Evolutionary conservation across 2,797 vertebrate species (phyloP).

Genomic region (Neopelma chrysocephalum): DNA sequence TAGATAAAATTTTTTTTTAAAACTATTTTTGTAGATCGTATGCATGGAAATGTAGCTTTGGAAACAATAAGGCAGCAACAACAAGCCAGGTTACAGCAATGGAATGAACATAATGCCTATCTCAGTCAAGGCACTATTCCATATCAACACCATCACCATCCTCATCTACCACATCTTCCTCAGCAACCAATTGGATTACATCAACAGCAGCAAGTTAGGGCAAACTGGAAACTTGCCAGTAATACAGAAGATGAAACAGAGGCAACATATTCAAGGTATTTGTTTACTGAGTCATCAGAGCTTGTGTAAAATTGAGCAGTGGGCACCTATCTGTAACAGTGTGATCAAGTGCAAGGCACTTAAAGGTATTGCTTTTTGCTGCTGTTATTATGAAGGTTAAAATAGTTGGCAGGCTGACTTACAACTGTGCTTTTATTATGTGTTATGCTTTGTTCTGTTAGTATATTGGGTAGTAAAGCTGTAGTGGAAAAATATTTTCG

Average conservation of each 20-base stretch:
- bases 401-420: conserved; percentile 31
- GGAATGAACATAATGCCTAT: conserved; percentile 90
- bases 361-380: conserved; percentile 33
- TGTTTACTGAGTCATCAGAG: conserved; percentile 33
- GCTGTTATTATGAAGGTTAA: conserved; percentile 29
- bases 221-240: conserved; percentile 89
- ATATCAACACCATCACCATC: conserved; percentile 87
- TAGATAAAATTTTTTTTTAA: conserved; percentile 57
- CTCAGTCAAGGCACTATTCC: conserved; percentile 86
- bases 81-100: conserved; percentile 89
- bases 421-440: conserved; percentile 27
- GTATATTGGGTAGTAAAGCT: conserved; percentile 45
- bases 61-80: conserved; percentile 93
- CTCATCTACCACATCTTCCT: conserved; percentile 87
- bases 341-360: conserved; percentile 43
- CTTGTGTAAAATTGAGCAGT: conserved; percentile 50
- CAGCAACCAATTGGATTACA: conserved; percentile 88
- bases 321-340: conserved; percentile 51
- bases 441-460: conserved; percentile 52
- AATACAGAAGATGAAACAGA: conserved; percentile 88
- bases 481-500: conserved; percentile 33
- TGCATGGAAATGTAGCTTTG: conserved; percentile 86
- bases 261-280: conserved; percentile 87
- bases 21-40: conserved; percentile 81
- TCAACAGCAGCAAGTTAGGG: conserved; percentile 89